Evolutionary conservation across 2,797 vertebrate genomes (phyloP), one percentile per base, ranked within the genome.

Genomic region (Crocodylus rhombifer): DNA sequence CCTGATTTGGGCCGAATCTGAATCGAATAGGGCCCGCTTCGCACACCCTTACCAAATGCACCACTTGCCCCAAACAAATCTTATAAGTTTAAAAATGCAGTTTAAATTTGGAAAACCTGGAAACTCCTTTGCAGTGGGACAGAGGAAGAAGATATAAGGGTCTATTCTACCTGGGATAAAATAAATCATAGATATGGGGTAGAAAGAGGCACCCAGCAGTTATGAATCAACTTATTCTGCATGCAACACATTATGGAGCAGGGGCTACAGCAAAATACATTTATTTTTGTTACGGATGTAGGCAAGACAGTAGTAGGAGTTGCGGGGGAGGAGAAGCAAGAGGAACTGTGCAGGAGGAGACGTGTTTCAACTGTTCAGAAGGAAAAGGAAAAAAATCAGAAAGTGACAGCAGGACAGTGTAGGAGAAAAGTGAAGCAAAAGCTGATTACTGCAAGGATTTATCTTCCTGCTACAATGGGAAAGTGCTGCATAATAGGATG

Each of bases 331-430:
- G 94, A 60, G 36, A 96, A 86, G 87, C 91, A 84, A 84, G 84
- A 95, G 85, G 57, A 95, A 78, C 6, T 25, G 67, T 56, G 61
- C 79, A 91, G 86, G 95, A 95, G 84, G 83, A 91, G 26, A 89
- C 80, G 61, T 21, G 25, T 87, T 93, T 84, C 76, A 95, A 71
- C 36, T 88, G 84, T 80, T 95, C 77, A 55, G 28, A 79, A 93
- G 25, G 33, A 60, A 95, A 92, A 65, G 57, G 14, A 90, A 92
- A 89, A 12, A 71, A 62, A 20, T 78, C 33, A 69, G 42, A 64
- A 92, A 77, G 23, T 33, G 51, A 76, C 9, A 84, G 64, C 82
- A 87, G 80, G 76, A 76, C 0, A 0, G 73, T n/a, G 18, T n/a
- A 79, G 13, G 77, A 42, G 58, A 64, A 30, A n/a, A 7, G 56